phyloP scores from a whole-genome alignment of 2,113 vertebrate species.

The Hemiprocne comata region DNA sequence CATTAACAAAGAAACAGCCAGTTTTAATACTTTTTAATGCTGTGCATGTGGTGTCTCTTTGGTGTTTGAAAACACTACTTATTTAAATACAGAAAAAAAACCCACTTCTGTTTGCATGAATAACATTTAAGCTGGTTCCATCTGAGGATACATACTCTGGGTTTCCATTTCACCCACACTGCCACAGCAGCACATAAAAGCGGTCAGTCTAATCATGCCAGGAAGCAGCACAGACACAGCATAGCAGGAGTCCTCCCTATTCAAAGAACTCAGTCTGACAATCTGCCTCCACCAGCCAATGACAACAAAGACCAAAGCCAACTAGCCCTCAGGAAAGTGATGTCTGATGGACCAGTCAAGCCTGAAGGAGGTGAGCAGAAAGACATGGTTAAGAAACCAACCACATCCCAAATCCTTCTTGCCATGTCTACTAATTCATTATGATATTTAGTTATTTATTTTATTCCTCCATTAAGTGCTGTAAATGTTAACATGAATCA shows the following conservation, averaged over 20 bases:
- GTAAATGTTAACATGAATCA: conserved; percentile 42
- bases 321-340: conserved; percentile 95
- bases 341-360: conserved; percentile 93
- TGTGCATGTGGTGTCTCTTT: conserved; percentile 89
- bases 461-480: conserved; percentile 66
- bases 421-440: conserved; percentile 51
- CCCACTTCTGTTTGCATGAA: conserved; percentile 93
- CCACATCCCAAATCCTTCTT: conserved; percentile 59
- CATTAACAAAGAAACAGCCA: conserved; percentile 84
- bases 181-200: conserved; percentile 90
- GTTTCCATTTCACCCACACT: conserved; percentile 94
- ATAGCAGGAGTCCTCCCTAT: conserved; percentile 95
- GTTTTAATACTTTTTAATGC: conserved; percentile 83
- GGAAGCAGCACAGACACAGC: conserved; percentile 97
- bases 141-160: conserved; percentile 93
- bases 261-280: conserved; percentile 96
- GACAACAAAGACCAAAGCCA: conserved; percentile 94
- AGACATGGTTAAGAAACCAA: conserved; percentile 70
- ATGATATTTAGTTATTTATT: conserved; percentile 11
- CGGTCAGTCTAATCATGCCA: conserved; percentile 88
- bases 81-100: conserved; percentile 78
- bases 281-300: conserved; percentile 94
- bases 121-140: conserved; percentile 90
- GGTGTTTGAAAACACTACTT: conserved; percentile 86
- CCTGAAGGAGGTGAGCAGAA: conserved; percentile 88